Conservation (phyloP, 2,797 vertebrate species). For the Cottoperca gobio region DNA sequence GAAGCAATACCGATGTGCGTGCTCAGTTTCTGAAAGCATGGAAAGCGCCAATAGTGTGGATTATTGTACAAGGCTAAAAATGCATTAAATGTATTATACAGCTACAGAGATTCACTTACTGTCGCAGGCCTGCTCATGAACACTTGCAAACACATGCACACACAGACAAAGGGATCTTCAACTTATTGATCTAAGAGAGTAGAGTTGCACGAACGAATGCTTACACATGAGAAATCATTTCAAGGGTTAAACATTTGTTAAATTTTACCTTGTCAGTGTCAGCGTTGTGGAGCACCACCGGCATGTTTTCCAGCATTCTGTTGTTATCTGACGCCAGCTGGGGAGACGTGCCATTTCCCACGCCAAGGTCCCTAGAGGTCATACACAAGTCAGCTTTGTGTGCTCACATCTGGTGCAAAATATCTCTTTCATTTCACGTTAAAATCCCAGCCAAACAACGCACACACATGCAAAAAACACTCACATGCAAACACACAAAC, state of each 20-base stretch:
- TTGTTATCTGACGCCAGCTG: constrained; percentile 85
- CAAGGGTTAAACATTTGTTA: constrained; percentile 12
- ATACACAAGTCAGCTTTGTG: constrained; percentile 61
- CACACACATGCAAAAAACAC: neutral
- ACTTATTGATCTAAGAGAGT: constrained; percentile 10
- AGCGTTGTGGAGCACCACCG: constrained; percentile 84
- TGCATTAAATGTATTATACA: constrained; percentile 52
- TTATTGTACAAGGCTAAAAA: constrained; percentile 42
- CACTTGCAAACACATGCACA: constrained; percentile 3
- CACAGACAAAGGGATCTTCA: neutral
- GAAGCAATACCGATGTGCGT: constrained; percentile 40
- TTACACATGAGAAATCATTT: constrained; percentile 1
- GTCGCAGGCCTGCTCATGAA: neutral
- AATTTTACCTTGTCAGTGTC: constrained; percentile 88
- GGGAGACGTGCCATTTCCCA: constrained; percentile 80
- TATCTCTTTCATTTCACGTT: constrained; percentile 11
- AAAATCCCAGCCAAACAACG: constrained; percentile 8
- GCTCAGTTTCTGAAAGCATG: constrained; percentile 47
- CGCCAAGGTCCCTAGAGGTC: constrained; percentile 86
- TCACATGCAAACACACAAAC: neutral
- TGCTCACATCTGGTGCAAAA: constrained; percentile 23
- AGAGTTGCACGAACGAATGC: neutral
- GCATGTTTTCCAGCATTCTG: constrained; percentile 76
- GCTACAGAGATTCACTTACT: constrained; percentile 20
- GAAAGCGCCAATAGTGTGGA: constrained; percentile 46